Base-by-base conservation (phyloP, 2,888 invertebrate species). In the Alitta virens region DNA sequence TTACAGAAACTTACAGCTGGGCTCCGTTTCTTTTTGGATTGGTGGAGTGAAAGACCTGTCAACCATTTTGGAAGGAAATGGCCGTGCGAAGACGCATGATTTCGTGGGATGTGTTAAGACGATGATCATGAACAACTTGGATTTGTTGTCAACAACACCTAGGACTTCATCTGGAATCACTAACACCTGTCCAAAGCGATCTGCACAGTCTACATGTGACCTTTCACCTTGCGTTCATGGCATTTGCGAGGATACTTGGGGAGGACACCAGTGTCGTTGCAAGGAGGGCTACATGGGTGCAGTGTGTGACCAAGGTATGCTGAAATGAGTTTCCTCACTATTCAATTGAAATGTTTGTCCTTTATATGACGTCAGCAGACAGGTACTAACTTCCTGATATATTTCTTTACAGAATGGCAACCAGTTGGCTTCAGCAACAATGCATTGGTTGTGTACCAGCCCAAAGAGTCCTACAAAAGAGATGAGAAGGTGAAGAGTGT, bases 51-150 rank as follows among this genome's bases (percentile, higher is more conserved):
- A 49, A 9, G 53, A 61, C 50, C 55, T 67, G 46, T 23, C 60
- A 21, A 24, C 24, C 12, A 27, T 65, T 5, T 56, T 63, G 18
- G 43, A 21, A n/a, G 24, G 52, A 24, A 56, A 60, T 7, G 57
- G 63, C 26, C 59, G 49, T 18, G 52, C 62, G 23, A 33, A 54
- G 74, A 90, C 94, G 0, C 94, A 95, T 77, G 95, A 96, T 79
- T 88, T 97, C 64, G 89, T 95, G 18, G 97, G 97, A 3, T 97
- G 97, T 77, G 88, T 96, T 70, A 93, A 94, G 76, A 92, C 92
- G 71, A 90, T 95, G 1, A 88, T 90, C 0, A 87, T 96, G 59
- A 94, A 96, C 75, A 94, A 94, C 49, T 60, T 64, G 7, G 71
- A 76, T 62, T 65, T 76, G n/a, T 64, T 74, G 14, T 16, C 55